Evolutionary conservation across 1,140 invertebrate genomes (phyloP).

Genomic region (Odontomachus brunneus): DNA sequence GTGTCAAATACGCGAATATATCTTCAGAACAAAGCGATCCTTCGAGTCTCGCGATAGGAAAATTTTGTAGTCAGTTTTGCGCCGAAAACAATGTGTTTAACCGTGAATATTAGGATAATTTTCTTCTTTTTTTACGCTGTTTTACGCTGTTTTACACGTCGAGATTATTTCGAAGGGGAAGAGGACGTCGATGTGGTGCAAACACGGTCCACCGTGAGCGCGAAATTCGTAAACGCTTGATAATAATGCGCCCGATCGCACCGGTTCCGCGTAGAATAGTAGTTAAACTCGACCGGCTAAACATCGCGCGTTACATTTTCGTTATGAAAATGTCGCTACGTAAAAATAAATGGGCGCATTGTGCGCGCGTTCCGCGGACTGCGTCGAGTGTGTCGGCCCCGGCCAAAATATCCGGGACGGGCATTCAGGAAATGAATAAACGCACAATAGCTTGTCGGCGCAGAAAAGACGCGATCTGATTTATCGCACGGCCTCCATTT

Average conservation of each 20-base stretch:
- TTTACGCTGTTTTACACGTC: no score
- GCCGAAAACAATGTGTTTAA: no score
- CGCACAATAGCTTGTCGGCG: constrained; percentile 58
- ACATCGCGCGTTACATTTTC: constrained; percentile 33
- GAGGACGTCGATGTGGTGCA: background rate
- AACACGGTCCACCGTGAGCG: background rate
- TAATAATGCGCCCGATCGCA: background rate
- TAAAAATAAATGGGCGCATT: constrained; percentile 49
- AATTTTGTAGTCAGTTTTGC: no score
- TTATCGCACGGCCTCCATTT: constrained; percentile 51
- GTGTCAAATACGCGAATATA: no score
- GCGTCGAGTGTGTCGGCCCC: constrained; percentile 17
- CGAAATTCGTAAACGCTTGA: background rate
- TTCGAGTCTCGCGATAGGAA: no score
- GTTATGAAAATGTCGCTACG: constrained; percentile 48
- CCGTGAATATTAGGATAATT: no score
- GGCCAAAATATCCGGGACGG: constrained; percentile 51
- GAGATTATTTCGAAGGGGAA: background rate
- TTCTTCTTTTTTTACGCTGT: no score
- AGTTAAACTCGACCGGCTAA: constrained; percentile 29
- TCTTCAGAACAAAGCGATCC: no score
- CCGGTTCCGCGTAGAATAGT: background rate
- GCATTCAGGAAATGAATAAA: constrained; percentile 55
- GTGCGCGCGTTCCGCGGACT: constrained; percentile 22
- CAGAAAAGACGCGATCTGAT: constrained; percentile 60